These are phyloP conservation scores for Drosophila nasuta DNA, from an alignment of 1,140 invertebrate genomes.

Conservation along the genomic window DNA sequence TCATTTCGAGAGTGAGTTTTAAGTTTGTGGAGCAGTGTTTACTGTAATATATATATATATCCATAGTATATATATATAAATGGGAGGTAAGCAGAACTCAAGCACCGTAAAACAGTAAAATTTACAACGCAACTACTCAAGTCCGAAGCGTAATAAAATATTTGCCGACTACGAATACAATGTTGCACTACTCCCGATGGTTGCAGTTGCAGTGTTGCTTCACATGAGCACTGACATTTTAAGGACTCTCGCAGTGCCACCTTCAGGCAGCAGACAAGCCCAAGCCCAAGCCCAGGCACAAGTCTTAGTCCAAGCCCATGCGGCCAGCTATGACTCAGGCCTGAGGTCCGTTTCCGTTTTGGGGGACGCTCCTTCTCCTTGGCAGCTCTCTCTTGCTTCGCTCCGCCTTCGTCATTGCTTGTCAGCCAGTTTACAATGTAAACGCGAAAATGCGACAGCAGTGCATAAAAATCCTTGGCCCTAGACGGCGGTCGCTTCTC, in stretches of 20 bases:
- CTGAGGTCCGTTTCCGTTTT: slow-evolving; percentile 42
- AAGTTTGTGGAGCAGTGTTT: background rate
- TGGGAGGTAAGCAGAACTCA: slow-evolving; percentile 62
- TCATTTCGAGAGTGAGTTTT: background rate
- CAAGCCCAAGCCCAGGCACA: slow-evolving; percentile 10
- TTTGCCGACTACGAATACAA: slow-evolving; percentile 56
- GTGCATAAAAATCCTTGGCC: slow-evolving; percentile 78
- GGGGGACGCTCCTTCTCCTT: slow-evolving; percentile 6
- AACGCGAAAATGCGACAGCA: slow-evolving; percentile 81
- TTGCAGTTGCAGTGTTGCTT: slow-evolving; percentile 24
- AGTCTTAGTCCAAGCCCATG: slow-evolving; percentile 62
- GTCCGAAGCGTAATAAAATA: slow-evolving; percentile 84
- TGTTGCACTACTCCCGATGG: slow-evolving; percentile 19
- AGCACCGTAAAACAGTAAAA: slow-evolving; percentile 81
- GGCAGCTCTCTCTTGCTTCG: background rate
- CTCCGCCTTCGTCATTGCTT: slow-evolving; percentile 38
- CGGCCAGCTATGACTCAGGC: slow-evolving; percentile 70
- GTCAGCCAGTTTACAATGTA: slow-evolving; percentile 83
- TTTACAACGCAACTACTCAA: slow-evolving; percentile 83
- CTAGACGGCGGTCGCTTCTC: slow-evolving; percentile 6
- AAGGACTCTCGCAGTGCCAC: slow-evolving; percentile 40
- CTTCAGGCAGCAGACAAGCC: slow-evolving; percentile 43
- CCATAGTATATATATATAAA: slow-evolving; percentile 13
- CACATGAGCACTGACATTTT: slow-evolving; percentile 53
- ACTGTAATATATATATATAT: background rate